A percentile compares a stretch with the other conserved stretches of the same genome.
Evolutionary conservation across 2,888 invertebrate species (phyloP).

Genomic region (Morpho helenor): DNA sequence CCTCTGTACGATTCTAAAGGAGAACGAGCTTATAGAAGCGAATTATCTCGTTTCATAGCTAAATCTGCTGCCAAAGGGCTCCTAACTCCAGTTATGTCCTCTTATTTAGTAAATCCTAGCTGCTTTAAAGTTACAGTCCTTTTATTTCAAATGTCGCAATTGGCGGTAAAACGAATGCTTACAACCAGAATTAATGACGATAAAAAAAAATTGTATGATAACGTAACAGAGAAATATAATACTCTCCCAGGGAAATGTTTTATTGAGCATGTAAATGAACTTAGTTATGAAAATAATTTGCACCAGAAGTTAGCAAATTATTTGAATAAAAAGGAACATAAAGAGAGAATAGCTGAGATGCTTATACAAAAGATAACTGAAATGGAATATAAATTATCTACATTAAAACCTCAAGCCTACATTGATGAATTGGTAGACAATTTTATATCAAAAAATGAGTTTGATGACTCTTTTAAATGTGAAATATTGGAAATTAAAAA

Average conservation of each 20-base stretch:
- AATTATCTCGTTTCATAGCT: slow-evolving; percentile 53
- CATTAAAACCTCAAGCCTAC: slow-evolving; percentile 41
- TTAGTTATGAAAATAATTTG: slow-evolving; percentile 39
- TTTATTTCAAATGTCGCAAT: slow-evolving; percentile 61
- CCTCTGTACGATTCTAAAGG: slow-evolving; percentile 64
- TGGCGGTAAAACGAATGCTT: slow-evolving; percentile 53
- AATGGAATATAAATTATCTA: slow-evolving; percentile 43
- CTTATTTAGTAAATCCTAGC: slow-evolving; percentile 68
- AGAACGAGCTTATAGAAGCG: slow-evolving; percentile 58
- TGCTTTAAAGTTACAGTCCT: slow-evolving; percentile 63
- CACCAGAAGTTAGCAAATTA: slow-evolving; percentile 45
- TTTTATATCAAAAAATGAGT: slow-evolving; percentile 37
- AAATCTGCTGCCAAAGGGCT: slow-evolving; percentile 56
- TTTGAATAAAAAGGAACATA: slow-evolving; percentile 41
- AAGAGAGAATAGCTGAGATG: slow-evolving; percentile 47
- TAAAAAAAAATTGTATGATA: slow-evolving; percentile 45
- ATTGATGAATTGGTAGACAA: slow-evolving; percentile 51
- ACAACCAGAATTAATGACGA: slow-evolving; percentile 42
- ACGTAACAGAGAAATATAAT: slow-evolving; percentile 51
- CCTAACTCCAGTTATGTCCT: slow-evolving; percentile 61
- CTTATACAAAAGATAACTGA: slow-evolving; percentile 47
- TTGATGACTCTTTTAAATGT: slow-evolving; percentile 38
- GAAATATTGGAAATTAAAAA: slow-evolving; percentile 54
- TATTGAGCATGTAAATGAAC: slow-evolving; percentile 40
- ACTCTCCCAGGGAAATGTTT: slow-evolving; percentile 38